Evolutionary conservation across 2,113 vertebrate genomes (phyloP).

Genomic region (Rhinopomastus cyanomelas): DNA sequence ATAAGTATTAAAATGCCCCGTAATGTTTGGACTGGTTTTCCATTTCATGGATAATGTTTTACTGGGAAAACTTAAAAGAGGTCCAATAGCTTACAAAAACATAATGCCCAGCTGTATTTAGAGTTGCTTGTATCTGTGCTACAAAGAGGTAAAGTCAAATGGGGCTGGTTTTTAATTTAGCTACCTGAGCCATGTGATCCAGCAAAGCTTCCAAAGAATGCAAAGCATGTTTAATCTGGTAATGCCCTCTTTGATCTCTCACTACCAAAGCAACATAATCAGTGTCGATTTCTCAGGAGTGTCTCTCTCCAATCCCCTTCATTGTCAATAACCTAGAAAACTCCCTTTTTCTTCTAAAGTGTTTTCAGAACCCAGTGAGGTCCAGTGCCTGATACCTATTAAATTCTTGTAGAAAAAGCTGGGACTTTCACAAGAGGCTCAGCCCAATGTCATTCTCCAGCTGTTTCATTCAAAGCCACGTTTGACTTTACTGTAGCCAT

Average conservation of each 20-base stretch:
- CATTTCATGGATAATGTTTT: not conserved
- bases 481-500: not conserved
- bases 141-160: not conserved
- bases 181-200: not conserved
- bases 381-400: not conserved
- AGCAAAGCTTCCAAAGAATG: slow-evolving; percentile 43
- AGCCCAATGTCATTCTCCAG: not conserved
- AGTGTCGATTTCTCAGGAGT: not conserved
- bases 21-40: not conserved
- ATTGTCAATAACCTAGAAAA: not conserved
- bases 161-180: not conserved
- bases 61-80: not conserved
- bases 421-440: not conserved
- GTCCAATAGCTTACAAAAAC: not conserved
- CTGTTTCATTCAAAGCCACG: not conserved
- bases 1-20: not conserved
- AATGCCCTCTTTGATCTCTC: slow-evolving; percentile 9
- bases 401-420: not conserved
- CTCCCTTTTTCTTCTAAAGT: not conserved
- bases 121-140: not conserved
- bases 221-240: slow-evolving; percentile 36
- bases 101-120: not conserved
- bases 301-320: not conserved
- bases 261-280: not conserved
- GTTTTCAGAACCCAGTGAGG: not conserved